Base-by-base conservation (phyloP, 2,888 invertebrate genomes). In the Eupsilia transversa region DNA sequence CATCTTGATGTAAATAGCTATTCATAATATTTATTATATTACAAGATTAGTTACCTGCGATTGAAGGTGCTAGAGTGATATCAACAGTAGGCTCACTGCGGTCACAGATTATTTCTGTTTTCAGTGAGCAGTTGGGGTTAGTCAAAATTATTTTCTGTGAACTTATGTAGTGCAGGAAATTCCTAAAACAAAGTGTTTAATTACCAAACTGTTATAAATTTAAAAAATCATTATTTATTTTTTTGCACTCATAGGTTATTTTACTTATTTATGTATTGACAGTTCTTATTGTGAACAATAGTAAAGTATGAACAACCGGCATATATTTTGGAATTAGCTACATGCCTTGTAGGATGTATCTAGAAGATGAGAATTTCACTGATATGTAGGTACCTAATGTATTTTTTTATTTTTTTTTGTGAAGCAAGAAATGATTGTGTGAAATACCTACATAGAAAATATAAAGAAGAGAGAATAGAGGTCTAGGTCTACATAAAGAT, bases 51-150 rank as follows among this genome's bases (percentile, higher is more conserved):
- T 91, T 90, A 97, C 97, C 97, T 93, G 97, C 96, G 68, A 96
- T 95, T 46, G 96, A 91, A 74, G 97, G 97, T 64, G 96, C 89
- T 73, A 97, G 88, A 54, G 94, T 89, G 71, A 97, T 95, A 84
- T 96, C 97, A 49, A 99, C 95, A 82, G 96, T 94, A 35, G 99
- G 98, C 79, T 98, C 98, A 88, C 97, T 97, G 74, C 98, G 97
- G 92, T 98, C 98, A 93, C 98, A 98, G 46, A 98, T 97, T 83
- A 99, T 95, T 87, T 98, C 97, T 14, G 98, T 97, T 96, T 98
- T 98, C 49, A 99, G 92, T 35, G 95, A 85, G 91, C 98, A 98
- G 88, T 97, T 97, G 57, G 97, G 97, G 96, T 99, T 99, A 57
- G 98, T 98, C 82, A 97, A 93, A 38, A 94, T 89, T 60, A 98